Evolutionary conservation across 1,140 invertebrate species (phyloP).

Genomic region (Panonychus citri): DNA sequence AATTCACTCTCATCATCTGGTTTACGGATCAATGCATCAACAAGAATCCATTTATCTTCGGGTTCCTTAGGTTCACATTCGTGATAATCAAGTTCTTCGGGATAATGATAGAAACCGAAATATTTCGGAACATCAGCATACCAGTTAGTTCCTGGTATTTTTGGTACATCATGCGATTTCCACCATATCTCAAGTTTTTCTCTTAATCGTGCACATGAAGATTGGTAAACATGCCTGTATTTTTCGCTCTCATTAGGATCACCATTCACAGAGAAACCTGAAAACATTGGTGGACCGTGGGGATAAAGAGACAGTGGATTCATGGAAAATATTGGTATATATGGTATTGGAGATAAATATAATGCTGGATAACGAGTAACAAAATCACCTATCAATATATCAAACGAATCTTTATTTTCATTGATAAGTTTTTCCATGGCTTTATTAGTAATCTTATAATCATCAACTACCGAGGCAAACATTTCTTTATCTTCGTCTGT

Average conservation of each 20-base stretch:
- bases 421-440: not conserved
- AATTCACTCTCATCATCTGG: not conserved
- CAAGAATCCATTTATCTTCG: not conserved
- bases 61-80: not conserved
- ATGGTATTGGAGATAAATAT: not conserved
- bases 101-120: not conserved
- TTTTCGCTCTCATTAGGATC: not conserved
- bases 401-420: not conserved
- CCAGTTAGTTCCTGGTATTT: too few species aligned
- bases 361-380: not conserved
- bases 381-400: not conserved
- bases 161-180: too few species aligned
- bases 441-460: not conserved
- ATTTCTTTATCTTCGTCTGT: not conserved
- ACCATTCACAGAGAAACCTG: not conserved
- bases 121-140: not conserved
- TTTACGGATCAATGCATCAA: constrained; percentile 1
- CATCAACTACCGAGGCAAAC: not conserved
- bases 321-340: not conserved
- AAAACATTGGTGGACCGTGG: not conserved
- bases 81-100: not conserved
- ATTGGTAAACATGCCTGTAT: not conserved
- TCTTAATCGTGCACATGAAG: not conserved
- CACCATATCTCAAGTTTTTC: too few species aligned
- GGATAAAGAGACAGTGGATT: not conserved